Percentiles rank a stretch among this genome's conserved stretches.
These are phyloP conservation scores for Thamnaconus septentrionalis DNA, from an alignment of 2,113 vertebrate genomes.

Conservation along the genomic window DNA sequence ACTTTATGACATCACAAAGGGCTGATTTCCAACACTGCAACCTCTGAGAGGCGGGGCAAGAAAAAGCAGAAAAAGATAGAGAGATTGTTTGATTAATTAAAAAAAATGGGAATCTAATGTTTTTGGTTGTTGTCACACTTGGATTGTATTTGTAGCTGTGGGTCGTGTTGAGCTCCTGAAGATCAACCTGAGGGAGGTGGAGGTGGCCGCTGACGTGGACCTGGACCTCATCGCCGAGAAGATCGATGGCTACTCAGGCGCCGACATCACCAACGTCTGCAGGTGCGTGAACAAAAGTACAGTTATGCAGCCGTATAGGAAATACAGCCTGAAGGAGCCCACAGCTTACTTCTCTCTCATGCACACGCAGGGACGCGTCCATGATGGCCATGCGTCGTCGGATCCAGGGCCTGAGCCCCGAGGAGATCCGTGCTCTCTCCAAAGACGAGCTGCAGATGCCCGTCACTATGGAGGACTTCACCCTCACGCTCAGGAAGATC, in stretches of 20 bases:
- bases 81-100: no score
- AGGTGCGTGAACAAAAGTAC: conserved; percentile 74
- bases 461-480: conserved; percentile 94
- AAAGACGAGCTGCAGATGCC: conserved; percentile 99
- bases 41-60: no score
- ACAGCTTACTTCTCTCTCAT: neutral
- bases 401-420: conserved; percentile 77
- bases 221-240: conserved; percentile 91
- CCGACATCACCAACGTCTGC: conserved; percentile 98
- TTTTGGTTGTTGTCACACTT: no score
- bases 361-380: conserved; percentile 85
- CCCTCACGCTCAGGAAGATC: conserved; percentile 93
- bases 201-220: conserved; percentile 87
- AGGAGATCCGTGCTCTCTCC: conserved; percentile 91
- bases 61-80: no score
- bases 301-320: no score
- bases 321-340: neutral
- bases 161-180: conserved; percentile 91
- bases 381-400: conserved; percentile 94
- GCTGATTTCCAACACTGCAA: no score
- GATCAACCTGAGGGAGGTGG: conserved; percentile 94
- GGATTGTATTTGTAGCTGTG: conserved; percentile 72
- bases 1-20: no score
- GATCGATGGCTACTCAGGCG: conserved; percentile 94
- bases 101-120: no score